Conservation (phyloP, 1,140 invertebrate genomes). For the Drosophila fuyamai region DNA sequence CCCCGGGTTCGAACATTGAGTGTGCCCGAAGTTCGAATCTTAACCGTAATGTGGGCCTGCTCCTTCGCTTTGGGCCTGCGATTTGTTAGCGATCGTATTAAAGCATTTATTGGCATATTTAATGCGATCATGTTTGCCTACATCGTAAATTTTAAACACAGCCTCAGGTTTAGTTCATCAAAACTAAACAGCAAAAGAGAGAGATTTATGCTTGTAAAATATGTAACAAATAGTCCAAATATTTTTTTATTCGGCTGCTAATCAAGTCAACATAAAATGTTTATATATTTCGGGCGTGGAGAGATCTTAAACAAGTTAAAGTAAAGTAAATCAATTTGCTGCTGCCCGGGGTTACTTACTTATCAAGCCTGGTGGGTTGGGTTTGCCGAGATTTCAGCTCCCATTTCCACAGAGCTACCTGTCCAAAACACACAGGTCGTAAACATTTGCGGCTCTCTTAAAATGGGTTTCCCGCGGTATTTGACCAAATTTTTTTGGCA, state of each 20-base stretch:
- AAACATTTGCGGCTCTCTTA: constrained; percentile 24
- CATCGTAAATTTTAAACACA: constrained; percentile 6
- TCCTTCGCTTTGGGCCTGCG: constrained; percentile 2
- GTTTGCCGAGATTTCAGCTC: not conserved
- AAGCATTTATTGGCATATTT: constrained; percentile 38
- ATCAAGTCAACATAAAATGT: constrained; percentile 27
- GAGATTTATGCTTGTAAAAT: constrained; percentile 24
- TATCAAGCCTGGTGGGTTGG: constrained; percentile 8
- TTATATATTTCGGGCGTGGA: constrained; percentile 5
- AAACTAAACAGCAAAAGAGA: not conserved
- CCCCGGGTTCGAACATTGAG: constrained; percentile 22
- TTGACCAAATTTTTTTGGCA: constrained; percentile 23
- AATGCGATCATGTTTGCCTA: constrained; percentile 22
- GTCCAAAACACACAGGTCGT: constrained; percentile 14
- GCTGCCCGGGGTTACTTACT: constrained; percentile 1
- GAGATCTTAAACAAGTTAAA: constrained; percentile 1
- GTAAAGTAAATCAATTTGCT: constrained; percentile 35
- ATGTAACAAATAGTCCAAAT: constrained; percentile 25
- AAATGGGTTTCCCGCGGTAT: constrained; percentile 11
- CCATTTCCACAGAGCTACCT: not conserved
- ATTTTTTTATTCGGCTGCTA: constrained; percentile 18
- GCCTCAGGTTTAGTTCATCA: not conserved
- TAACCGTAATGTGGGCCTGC: not conserved
- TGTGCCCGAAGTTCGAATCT: not conserved
- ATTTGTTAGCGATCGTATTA: constrained; percentile 29